A percentile compares a stretch with the other conserved stretches of the same genome.
These are phyloP conservation scores for Bradypus variegatus DNA, from an alignment of 2,797 vertebrate species.

Conservation along the genomic window DNA sequence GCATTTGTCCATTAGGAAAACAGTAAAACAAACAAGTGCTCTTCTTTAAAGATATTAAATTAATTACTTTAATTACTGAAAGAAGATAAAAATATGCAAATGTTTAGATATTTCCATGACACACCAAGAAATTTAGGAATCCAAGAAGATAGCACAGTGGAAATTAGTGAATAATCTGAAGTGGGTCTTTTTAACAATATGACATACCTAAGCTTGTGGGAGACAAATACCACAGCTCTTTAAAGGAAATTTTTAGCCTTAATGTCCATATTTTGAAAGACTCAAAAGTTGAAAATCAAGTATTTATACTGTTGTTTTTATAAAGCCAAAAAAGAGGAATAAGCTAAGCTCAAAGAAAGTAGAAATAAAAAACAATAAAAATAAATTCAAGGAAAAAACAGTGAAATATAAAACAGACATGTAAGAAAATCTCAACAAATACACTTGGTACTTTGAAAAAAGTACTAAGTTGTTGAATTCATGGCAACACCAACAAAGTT, in stretches of 20 bases:
- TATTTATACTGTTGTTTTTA: background rate
- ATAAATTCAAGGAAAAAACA: background rate
- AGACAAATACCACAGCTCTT: background rate
- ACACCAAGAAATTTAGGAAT: background rate
- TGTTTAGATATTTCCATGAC: background rate
- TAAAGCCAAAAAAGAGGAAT: background rate
- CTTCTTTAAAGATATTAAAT: background rate
- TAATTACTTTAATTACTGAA: background rate
- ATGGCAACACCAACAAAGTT: background rate
- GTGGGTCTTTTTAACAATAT: background rate
- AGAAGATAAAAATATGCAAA: background rate
- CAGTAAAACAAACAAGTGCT: background rate
- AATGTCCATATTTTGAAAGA: background rate
- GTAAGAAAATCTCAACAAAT: background rate
- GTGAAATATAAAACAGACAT: background rate
- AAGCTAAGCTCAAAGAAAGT: too few species aligned
- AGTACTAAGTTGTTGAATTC: background rate
- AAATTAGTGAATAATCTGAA: background rate
- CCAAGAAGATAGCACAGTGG: background rate
- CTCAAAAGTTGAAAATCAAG: background rate
- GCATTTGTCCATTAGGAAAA: background rate
- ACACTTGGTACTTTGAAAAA: background rate
- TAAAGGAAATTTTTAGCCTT: background rate
- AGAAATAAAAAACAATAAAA: background rate
- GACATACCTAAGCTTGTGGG: too few species aligned